Evolutionary conservation across 2,888 invertebrate genomes (phyloP).

Genomic region (Megalurothrips usitatus): DNA sequence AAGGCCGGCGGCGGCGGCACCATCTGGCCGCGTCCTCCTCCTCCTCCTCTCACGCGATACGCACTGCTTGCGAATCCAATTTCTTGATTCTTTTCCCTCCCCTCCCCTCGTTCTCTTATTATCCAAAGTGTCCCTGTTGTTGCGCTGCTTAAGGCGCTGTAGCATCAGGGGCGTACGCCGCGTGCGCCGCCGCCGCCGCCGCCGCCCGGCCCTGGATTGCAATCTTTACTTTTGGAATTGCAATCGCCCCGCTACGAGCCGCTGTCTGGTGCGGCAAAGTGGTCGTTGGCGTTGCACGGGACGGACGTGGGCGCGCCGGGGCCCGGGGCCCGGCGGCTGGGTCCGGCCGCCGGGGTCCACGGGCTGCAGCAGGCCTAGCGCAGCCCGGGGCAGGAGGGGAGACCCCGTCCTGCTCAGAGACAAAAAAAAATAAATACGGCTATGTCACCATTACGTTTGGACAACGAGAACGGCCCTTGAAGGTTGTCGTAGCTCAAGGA

Average conservation of each 20-base stretch:
- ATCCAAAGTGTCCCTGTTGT: slow-evolving; percentile 2
- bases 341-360: not conserved
- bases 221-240: slow-evolving; percentile 23
- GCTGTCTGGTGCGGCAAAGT: not conserved
- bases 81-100: not conserved
- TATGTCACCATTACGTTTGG: too few relatives aligned
- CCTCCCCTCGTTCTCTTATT: not conserved
- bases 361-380: not conserved
- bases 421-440: too few relatives aligned
- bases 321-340: too few relatives aligned
- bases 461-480: too few relatives aligned
- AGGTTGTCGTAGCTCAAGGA: too few relatives aligned
- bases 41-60: not conserved
- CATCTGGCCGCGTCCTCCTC: not conserved
- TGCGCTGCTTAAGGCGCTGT: not conserved
- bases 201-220: not conserved
- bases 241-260: not conserved
- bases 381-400: not conserved
- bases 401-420: not conserved
- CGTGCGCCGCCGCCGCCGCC: too few relatives aligned
- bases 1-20: too few relatives aligned
- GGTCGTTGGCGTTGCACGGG: slow-evolving; percentile 17
- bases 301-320: too few relatives aligned
- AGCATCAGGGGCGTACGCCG: too few relatives aligned
- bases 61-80: not conserved